Evolutionary conservation across 2,113 vertebrate species (phyloP).

Genomic region (Chloropsis cyanopogon): DNA sequence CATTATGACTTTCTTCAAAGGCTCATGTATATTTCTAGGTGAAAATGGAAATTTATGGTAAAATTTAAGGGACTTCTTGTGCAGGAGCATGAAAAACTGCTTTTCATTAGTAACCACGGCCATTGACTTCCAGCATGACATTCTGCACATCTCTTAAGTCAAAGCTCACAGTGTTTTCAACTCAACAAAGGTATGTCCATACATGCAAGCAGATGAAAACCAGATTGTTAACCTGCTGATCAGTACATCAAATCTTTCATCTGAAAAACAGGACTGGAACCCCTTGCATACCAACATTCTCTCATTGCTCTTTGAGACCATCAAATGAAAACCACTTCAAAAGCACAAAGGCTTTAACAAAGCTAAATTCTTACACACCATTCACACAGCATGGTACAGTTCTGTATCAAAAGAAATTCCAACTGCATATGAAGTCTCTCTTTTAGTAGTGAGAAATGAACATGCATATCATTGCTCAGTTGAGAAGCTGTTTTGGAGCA

Average conservation of each 20-base stretch:
- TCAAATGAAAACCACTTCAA: background rate
- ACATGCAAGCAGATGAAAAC: accelerated
- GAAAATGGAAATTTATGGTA: background rate
- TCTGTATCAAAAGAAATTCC: background rate
- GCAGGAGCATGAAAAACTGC: background rate
- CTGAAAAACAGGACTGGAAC: background rate
- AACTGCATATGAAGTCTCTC: background rate
- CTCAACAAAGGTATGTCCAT: background rate
- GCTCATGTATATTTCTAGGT: background rate
- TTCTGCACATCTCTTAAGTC: background rate
- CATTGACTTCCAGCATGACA: background rate
- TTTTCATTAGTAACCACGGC: background rate
- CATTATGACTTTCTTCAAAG: background rate
- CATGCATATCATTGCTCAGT: background rate
- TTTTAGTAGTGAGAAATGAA: background rate
- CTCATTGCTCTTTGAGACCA: background rate
- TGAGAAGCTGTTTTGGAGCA: background rate
- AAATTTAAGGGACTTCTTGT: background rate
- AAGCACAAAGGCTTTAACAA: background rate
- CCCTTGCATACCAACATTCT: background rate
- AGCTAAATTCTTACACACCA: background rate
- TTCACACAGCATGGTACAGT: background rate
- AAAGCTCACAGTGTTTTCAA: background rate
- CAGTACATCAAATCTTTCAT: background rate
- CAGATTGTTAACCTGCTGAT: background rate